Evolutionary conservation across 1,140 invertebrate genomes (phyloP).

Genomic region (Listronotus oregonensis): DNA sequence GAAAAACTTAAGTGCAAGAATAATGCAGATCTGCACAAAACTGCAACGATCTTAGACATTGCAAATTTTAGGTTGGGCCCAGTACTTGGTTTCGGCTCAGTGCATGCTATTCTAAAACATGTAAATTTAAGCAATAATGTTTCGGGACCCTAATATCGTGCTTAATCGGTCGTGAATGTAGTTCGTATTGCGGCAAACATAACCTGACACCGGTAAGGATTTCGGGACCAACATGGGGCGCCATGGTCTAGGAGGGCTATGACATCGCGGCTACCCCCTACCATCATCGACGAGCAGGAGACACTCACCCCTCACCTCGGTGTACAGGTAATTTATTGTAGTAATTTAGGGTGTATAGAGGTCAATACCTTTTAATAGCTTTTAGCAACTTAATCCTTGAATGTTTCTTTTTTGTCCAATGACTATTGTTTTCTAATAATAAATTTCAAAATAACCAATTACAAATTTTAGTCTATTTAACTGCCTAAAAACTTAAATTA

Average conservation of each 20-base stretch:
- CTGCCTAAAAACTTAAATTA: too few species aligned
- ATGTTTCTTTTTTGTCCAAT: too few species aligned
- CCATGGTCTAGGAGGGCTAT: conserved; percentile 54
- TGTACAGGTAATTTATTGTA: conserved; percentile 44
- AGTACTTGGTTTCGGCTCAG: background rate
- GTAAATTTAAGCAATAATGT: background rate
- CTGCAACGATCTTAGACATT: too few species aligned
- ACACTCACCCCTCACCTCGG: conserved; percentile 48
- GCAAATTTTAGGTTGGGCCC: background rate
- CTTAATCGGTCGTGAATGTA: background rate
- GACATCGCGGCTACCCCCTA: conserved; percentile 47
- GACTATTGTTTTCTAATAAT: too few species aligned
- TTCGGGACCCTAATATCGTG: conserved; percentile 6
- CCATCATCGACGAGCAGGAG: conserved; percentile 49
- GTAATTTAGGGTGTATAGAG: background rate
- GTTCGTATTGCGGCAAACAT: conserved; percentile 11
- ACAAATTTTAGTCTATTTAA: too few species aligned
- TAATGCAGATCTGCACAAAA: too few species aligned
- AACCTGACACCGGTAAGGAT: conserved; percentile 41
- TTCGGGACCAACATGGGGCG: conserved; percentile 39
- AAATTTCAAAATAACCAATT: too few species aligned
- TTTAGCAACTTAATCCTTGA: too few species aligned
- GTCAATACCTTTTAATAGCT: too few species aligned
- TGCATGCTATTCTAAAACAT: background rate
- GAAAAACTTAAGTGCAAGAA: too few species aligned